Percentiles rank a stretch among this genome's conserved stretches.
These are phyloP conservation scores for Aricia artaxerxes DNA, from an alignment of 2,888 invertebrate genomes.

Conservation along the genomic window DNA sequence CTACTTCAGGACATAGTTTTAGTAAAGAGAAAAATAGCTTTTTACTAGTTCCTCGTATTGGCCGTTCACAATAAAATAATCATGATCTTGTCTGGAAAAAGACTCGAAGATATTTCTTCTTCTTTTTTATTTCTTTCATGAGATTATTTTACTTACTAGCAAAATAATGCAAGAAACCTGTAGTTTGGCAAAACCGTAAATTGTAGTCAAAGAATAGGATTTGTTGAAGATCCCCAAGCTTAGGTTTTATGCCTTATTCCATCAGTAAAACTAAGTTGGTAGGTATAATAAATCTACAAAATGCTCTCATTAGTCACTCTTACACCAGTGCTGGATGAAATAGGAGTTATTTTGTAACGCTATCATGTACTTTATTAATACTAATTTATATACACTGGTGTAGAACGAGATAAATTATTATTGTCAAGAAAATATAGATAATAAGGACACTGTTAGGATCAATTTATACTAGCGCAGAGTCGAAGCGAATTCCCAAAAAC, in stretches of 20 bases:
- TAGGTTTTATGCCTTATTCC: not conserved
- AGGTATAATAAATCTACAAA: not conserved
- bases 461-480: too few species aligned
- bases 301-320: not conserved
- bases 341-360: not conserved
- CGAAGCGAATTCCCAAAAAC: too few species aligned
- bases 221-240: not conserved
- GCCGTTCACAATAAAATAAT: too few species aligned
- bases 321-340: not conserved
- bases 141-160: too few species aligned
- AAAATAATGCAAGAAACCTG: not conserved
- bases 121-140: too few species aligned
- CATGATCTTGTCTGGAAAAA: too few species aligned
- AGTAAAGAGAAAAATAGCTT: too few species aligned
- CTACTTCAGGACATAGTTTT: too few species aligned
- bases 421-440: too few species aligned
- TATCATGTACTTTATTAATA: not conserved
- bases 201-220: not conserved
- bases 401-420: not conserved
- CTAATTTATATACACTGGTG: not conserved
- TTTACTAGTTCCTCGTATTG: too few species aligned
- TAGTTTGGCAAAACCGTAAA: not conserved
- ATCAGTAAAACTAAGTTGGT: not conserved
- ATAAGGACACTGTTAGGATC: too few species aligned
- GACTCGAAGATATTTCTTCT: too few species aligned